Base-by-base conservation (phyloP, 92 coral and sea anemone genomes). In the Epizoanthus fatuus region DNA sequence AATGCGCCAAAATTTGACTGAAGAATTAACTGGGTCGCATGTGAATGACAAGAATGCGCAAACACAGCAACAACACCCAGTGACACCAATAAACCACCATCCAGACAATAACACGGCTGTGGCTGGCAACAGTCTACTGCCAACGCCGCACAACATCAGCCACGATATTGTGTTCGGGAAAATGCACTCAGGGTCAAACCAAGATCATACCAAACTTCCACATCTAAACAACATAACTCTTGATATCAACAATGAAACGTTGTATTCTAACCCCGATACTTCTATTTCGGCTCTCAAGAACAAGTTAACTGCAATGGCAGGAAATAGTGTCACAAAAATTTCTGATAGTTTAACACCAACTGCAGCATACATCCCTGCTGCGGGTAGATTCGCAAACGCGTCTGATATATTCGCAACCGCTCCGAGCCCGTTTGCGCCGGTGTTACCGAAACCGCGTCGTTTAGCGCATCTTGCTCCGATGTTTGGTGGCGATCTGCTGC, bases 401-500 rank as follows among this genome's bases (percentile, higher is more conserved):
- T 39, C 49, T 17, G 69, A 68, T 57, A 67, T 19, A 11, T 59
- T 58, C 45, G 81, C 81, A 15, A 60, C 82, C 69, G 70, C 82
- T 42, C 82, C 82, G 8, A 77, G 82, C 42, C 82, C 82, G 82
- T 77, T 77, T 77, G 82, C 82, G 39, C 82, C 82, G 19, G 82
- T 77, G 7, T 40, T 77, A 77, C 82, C 82, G 9, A 77, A 44
- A 40, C 42, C 42, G 70, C 69, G 47, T 77, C 69, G 82, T 57
- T 17, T 60, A 65, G 79, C 69, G 55, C 93, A 92, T 75, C 62
- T 90, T 42, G 99, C 93, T 2, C 98, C 98, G 10, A 95, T 97
- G 98, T 97, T 97, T 54, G 99, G 98, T 16, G 99, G 99, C 10
- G 98, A 97, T 62, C 91, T 97, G 72, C 85, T 94, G 67, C 88